Base-by-base conservation (phyloP, 2,888 invertebrate species). In the Rhabditoides inermis region DNA sequence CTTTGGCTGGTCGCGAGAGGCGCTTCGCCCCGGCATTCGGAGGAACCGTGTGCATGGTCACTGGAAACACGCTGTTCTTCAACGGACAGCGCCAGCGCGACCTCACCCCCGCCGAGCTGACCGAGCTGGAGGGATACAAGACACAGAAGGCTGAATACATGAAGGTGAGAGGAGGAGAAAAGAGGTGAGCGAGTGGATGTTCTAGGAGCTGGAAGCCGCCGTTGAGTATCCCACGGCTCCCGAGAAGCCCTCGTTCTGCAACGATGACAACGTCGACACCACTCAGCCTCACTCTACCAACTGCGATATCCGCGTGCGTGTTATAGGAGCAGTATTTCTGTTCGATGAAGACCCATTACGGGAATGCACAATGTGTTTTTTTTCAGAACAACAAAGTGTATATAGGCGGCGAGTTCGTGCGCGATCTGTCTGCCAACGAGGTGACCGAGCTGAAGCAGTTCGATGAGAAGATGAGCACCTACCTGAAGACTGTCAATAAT, bases 201-300 rank as follows among this genome's bases (percentile, higher is more conserved):
- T 51, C 45, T 25, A 60, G 47, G 48, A 59, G 12, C 26, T 61
- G 44, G 50, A 60, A 30, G 28, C 27, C 20, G 37, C 54, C 25
- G 36, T 61, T n/a, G 56, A 55, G 47, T 48, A 61, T 15, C 60
- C 60, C 42, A 53, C 64, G 48, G 60, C 71, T 4, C 71, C 71
- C 44, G 50, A 61, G 45, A 67, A 68, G 57, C 73, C 73, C 32
- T 68, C 68, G 7, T 73, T 73, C 70, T 73, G 73, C 58, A 55
- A 54, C 18, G 72, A 68, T 47, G 64, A 73, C 45, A n/a, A n/a
- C n/a, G n/a, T n/a, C n/a, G 68, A 64, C 47, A 72, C 72, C 10
- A 73, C 73, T 27, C 73, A 73, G 56, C n/a, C n/a, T n/a, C n/a
- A n/a, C n/a, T n/a, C n/a, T n/a, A n/a, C n/a, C n/a, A n/a, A n/a